Conservation (phyloP, 2,888 invertebrate species). For the Cyaniris semiargus region DNA sequence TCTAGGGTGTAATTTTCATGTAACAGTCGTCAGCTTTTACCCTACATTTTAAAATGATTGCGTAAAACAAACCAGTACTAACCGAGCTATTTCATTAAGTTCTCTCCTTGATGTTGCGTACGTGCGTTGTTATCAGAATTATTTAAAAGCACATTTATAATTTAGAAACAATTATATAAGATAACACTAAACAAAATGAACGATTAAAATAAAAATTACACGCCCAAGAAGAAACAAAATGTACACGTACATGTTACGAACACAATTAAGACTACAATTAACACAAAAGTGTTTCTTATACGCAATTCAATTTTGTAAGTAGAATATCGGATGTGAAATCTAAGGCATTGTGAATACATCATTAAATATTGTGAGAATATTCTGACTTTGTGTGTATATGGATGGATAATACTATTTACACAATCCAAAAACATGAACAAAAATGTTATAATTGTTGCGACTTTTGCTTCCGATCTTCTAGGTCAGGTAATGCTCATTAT, state of each 20-base stretch:
- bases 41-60: slow-evolving; percentile 26
- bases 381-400: not conserved
- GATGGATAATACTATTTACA: not conserved
- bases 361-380: not conserved
- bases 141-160: not conserved
- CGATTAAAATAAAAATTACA: not conserved
- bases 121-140: not conserved
- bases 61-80: slow-evolving; percentile 11
- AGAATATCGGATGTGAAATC: slow-evolving; percentile 23
- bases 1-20: not conserved
- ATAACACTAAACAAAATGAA: not conserved
- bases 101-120: not conserved
- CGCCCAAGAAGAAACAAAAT: not conserved
- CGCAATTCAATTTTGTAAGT: slow-evolving; percentile 27
- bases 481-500: not conserved
- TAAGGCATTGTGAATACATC: slow-evolving; percentile 3
- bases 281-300: not conserved
- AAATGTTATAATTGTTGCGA: not conserved
- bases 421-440: not conserved
- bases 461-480: not conserved
- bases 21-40: slow-evolving; percentile 25
- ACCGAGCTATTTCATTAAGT: not conserved
- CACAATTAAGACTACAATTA: slow-evolving; percentile 21
- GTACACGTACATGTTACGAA: not conserved
- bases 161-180: slow-evolving; percentile 1